These are phyloP conservation scores for Anser cygnoides DNA, from an alignment of 2,113 vertebrate species.

Conservation along the genomic window DNA sequence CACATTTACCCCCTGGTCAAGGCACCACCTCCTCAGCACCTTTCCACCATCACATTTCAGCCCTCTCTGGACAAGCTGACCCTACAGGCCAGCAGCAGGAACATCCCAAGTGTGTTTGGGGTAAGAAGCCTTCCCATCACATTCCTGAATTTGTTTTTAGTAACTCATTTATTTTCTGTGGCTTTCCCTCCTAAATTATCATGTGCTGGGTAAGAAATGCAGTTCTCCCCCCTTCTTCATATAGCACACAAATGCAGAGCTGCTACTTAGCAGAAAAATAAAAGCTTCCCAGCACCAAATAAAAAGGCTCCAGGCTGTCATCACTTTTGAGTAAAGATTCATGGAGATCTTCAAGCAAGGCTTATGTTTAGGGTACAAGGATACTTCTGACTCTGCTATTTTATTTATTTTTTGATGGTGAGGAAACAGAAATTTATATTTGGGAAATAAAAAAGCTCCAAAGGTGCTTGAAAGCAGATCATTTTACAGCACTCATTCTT, in stretches of 20 bases:
- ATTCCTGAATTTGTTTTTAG: not conserved
- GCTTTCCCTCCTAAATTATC: not conserved
- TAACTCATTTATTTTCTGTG: not conserved
- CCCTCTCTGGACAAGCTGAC: not conserved
- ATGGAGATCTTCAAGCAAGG: not conserved
- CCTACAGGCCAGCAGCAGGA: not conserved
- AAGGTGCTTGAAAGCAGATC: not conserved
- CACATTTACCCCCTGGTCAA: not conserved
- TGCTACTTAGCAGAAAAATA: not conserved
- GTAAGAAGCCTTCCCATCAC: not conserved
- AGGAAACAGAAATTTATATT: not conserved
- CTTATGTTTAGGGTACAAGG: not conserved
- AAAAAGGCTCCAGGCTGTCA: not conserved
- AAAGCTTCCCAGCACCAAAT: not conserved
- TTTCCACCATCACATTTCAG: not conserved
- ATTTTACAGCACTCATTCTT: not conserved
- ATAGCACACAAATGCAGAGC: not conserved
- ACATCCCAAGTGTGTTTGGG: not conserved
- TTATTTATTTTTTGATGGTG: not conserved
- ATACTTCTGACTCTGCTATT: not conserved
- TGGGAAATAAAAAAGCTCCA: not conserved
- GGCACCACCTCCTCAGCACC: not conserved
- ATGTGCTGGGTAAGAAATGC: not conserved
- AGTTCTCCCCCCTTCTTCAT: not conserved
- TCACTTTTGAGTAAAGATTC: not conserved